Evolutionary conservation across 2,797 vertebrate genomes (phyloP), one percentile per base, ranked within the genome.

Genomic region (Furcifer pardalis): DNA sequence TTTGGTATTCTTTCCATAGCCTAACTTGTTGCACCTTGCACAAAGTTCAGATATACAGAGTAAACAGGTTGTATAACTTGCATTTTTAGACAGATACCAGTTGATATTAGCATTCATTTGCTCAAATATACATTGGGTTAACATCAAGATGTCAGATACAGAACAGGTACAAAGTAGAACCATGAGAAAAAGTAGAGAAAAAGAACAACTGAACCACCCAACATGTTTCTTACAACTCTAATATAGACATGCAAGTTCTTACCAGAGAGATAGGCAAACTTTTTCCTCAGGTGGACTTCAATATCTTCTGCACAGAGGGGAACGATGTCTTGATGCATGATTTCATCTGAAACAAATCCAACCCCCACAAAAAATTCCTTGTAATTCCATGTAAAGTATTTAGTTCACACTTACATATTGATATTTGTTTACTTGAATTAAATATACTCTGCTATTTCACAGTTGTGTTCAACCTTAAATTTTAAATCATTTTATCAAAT

Each of bases 191-290:
- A 52, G 19, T 37, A 40, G 0, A 13, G 56, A 78, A 76, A 42
- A 6, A 62, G 13, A 85, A 7, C 8, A 86, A 59, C 15, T 5
- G 32, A 19, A 83, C 44, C 30, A 0, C 0, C 63, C 40, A 0
- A 0, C 1, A 71, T 0, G 27, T 1, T 30, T 74, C 74, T 46
- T 17, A 40, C 0, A 0, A 5, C 0, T 74, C 0, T 2, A 81
- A 8, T 7, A 89, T 0, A 13, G 2, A 90, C 66, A 3, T 12
- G 13, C 15, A 1, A 0, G 37, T 2, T 62, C 96, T 97, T 91
- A 99, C 98, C 98, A 92, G 98, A 98, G 42, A 99, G 96, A 94
- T 98, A 98, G 82, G 98, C 98, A 59, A 99, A 99, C 85, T 97
- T 96, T 92, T 97, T 99, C 95, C 93, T 97, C 94, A 99, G 96